Evolutionary conservation across 2,113 vertebrate genomes (phyloP).

Genomic region (Arenaria interpres): DNA sequence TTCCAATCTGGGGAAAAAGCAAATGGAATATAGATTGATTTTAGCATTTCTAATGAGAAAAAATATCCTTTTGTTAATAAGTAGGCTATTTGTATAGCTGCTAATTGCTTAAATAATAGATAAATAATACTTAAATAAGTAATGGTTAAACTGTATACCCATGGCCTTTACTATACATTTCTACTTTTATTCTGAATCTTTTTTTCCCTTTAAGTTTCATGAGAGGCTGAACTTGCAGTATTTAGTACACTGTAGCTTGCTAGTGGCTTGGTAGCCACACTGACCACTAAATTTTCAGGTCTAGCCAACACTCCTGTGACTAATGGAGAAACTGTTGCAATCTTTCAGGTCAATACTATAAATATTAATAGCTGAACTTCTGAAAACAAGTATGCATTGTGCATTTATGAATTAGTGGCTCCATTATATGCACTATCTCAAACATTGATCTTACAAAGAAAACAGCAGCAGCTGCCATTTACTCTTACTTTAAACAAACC

Average conservation of each 20-base stretch:
- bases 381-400: not conserved
- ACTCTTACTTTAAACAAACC: not conserved
- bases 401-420: not conserved
- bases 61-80: not conserved
- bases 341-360: not conserved
- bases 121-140: not conserved
- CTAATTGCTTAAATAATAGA: not conserved
- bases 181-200: not conserved
- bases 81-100: not conserved
- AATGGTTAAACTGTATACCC: not conserved
- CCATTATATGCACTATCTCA: not conserved
- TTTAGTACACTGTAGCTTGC: not conserved
- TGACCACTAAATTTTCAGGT: not conserved
- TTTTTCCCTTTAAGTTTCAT: not conserved
- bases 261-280: not conserved
- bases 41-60: not conserved
- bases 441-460: not conserved
- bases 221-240: not conserved
- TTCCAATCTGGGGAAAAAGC: not conserved
- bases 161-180: not conserved
- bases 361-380: not conserved
- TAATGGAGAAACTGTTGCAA: not conserved
- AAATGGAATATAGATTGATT: not conserved
- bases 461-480: not conserved
- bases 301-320: not conserved